phyloP scores from a whole-genome alignment of 2,888 invertebrate species.

The Apocheima hispidaria region DNA sequence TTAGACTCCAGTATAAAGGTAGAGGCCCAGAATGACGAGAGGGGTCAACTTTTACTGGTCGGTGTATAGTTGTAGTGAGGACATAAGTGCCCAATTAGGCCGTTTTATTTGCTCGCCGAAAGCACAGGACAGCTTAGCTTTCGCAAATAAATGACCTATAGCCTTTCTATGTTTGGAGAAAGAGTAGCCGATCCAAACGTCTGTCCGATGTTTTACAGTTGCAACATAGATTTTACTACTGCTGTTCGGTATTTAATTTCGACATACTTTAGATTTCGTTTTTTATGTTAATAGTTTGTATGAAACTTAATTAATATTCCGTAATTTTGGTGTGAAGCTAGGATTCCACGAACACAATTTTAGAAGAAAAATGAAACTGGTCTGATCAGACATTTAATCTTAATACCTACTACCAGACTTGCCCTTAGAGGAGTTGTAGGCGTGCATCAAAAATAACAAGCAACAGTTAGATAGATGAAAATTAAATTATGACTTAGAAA shows the following conservation, averaged over 20 bases:
- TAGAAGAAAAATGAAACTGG: neutral
- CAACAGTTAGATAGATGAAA: no score
- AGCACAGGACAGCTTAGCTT: constrained; percentile 44
- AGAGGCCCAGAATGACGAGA: constrained; percentile 31
- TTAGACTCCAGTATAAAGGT: neutral
- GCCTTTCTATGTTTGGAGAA: constrained; percentile 21
- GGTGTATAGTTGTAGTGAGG: constrained; percentile 38
- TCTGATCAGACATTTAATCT: no score
- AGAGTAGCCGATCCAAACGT: constrained; percentile 25
- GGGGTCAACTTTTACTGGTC: constrained; percentile 35
- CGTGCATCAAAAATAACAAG: no score
- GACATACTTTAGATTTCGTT: neutral
- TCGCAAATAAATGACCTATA: constrained; percentile 42
- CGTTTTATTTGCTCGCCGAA: constrained; percentile 47
- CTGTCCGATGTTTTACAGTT: constrained; percentile 5
- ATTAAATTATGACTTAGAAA: no score
- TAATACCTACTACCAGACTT: no score
- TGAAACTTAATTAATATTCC: neutral
- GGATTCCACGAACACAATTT: neutral
- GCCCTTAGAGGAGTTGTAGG: no score
- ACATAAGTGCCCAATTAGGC: constrained; percentile 47
- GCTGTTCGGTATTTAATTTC: neutral
- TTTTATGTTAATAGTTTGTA: neutral
- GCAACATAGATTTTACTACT: constrained; percentile 5
- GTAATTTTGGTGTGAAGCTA: neutral